A percentile compares a stretch with the other conserved stretches of the same genome.
These are phyloP conservation scores for Phocoena phocoena DNA, from an alignment of 2,113 vertebrate species.

Conservation along the genomic window DNA sequence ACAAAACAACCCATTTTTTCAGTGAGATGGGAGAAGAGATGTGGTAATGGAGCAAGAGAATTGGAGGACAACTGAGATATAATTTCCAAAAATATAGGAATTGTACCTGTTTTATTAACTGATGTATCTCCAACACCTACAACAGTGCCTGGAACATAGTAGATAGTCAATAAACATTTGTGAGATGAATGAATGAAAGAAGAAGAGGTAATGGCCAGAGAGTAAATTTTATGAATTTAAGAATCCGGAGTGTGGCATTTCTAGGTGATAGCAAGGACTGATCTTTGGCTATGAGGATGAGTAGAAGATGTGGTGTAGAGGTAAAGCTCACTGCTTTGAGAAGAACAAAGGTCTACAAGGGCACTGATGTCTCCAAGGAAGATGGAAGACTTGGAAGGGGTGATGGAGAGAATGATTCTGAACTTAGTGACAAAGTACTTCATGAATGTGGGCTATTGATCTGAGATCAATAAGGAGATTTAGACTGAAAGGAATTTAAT, in stretches of 20 bases:
- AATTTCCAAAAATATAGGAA: not conserved
- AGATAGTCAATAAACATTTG: not conserved
- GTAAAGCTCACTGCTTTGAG: not conserved
- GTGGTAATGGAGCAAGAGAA: not conserved
- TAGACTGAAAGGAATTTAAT: not conserved
- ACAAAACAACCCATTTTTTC: not conserved
- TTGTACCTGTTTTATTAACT: not conserved
- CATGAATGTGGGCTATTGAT: not conserved
- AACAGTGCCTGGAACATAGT: not conserved
- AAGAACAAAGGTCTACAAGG: not conserved
- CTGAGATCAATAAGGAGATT: not conserved
- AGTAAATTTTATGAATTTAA: not conserved
- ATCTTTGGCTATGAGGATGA: not conserved
- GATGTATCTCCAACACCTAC: not conserved
- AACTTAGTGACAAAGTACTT: not conserved
- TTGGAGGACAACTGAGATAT: not conserved
- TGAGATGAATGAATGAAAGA: not conserved
- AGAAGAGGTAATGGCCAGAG: not conserved
- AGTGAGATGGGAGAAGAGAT: not conserved
- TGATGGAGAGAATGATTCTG: not conserved
- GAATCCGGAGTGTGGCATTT: not conserved
- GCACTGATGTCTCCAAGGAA: not conserved
- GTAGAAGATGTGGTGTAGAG: not conserved
- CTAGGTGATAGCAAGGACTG: not conserved
- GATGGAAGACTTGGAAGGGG: not conserved